Evolutionary conservation across 2,113 vertebrate genomes (phyloP), one percentile per base, ranked within the genome.

Genomic region (Zosterops hypoxanthus): DNA sequence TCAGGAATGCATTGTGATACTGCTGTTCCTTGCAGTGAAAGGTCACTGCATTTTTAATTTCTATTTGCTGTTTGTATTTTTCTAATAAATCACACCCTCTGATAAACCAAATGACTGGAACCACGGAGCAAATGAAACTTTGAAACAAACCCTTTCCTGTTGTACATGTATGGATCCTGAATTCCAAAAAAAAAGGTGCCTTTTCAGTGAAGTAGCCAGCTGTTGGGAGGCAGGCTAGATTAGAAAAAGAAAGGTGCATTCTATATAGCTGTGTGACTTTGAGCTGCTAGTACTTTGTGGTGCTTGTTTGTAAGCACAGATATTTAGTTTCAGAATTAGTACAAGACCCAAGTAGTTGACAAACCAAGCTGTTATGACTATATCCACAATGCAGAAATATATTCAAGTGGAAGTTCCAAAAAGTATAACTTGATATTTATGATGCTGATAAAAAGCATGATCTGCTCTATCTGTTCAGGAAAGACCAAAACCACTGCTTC

Each of bases 31-130:
- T 86, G 65, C 55, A 95, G 59, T 53, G 69, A 95, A 91, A 95
- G 80, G 93, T 78, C 86, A 88, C 46, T 55, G 63, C 66, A 66
- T 85, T 95, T 97, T 97, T 88, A 63, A 82, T 89, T 96, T 94
- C 64, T 65, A 10, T 50, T 95, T 2, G 1, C 59, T 3, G 5
- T 86, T 83, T 79, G 47, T 83, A 33, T 95, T 95, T 90, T 93
- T 84, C 49, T 88, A 88, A 91, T 93, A 96, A 92, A 84, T 95
- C 77, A 57, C 72, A 79, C 77, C 23, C 66, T 84, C 82, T 57
- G 80, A 88, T 94, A 95, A 95, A 95, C 52, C 0, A 8, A 68
- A 76, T 82, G 29, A 73, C 77, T 90, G 66, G 80, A 97, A 91
- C 81, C 53, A 76, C 0, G 2, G 69, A 84, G 33, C 76, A 82